phyloP scores from a whole-genome alignment of 2,888 invertebrate species.

The Halocaridina rubra region DNA sequence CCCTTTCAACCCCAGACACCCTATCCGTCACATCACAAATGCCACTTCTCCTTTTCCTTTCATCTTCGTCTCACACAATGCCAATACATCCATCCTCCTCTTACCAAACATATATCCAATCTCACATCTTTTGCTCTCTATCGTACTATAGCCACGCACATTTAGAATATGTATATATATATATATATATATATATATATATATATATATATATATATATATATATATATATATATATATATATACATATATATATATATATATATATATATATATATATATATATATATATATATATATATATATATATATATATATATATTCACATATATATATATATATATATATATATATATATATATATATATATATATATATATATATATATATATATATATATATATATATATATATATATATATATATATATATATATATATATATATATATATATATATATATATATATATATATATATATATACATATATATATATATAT shows the following conservation, averaged over 20 bases:
- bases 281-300: not conserved
- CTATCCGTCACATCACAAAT: too few species aligned
- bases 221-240: not conserved
- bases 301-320: not conserved
- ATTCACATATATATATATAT: not conserved
- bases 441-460: not conserved
- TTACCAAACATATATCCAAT: too few species aligned
- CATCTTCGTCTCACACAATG: too few species aligned
- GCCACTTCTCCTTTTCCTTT: too few species aligned
- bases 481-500: not conserved
- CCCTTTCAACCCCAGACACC: too few species aligned
- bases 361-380: not conserved
- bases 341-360: not conserved
- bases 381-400: not conserved
- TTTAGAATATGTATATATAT: not conserved
- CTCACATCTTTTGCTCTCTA: too few species aligned
- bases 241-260: not conserved
- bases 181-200: not conserved
- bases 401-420: not conserved
- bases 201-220: not conserved
- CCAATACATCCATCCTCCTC: too few species aligned
- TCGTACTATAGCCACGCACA: too few species aligned
- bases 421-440: not conserved
- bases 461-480: not conserved
- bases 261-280: not conserved